Percentiles rank a stretch among this genome's conserved stretches.
Evolutionary conservation across 37 sponge, comb jelly and placozoan species (phyloP).

Genomic region (Chondrosia reniformis): DNA sequence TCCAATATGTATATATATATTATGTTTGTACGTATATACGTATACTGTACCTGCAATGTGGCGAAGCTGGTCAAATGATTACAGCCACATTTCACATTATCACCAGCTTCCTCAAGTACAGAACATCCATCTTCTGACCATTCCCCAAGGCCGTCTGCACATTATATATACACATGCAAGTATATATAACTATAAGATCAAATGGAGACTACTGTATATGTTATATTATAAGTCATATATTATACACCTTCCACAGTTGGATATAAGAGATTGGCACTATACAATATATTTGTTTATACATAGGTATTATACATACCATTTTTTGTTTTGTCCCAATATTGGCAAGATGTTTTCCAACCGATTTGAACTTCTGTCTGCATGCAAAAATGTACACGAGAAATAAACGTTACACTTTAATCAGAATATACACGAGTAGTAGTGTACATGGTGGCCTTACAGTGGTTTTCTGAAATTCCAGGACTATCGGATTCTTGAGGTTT

Average conservation of each 20-base stretch:
- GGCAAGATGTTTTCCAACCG: background rate
- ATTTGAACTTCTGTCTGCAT: background rate
- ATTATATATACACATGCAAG: background rate
- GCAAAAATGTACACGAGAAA: too few species aligned
- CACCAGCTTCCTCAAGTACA: conserved; percentile 5
- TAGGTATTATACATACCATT: too few species aligned
- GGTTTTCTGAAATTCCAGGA: background rate
- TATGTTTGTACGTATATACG: too few species aligned
- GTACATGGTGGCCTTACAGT: background rate
- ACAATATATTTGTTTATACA: too few species aligned
- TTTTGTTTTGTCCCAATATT: too few species aligned
- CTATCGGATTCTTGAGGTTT: background rate
- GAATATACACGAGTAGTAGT: background rate
- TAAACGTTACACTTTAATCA: too few species aligned
- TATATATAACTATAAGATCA: background rate
- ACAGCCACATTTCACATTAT: conserved; percentile 3
- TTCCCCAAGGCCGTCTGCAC: conserved; percentile 1
- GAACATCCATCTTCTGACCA: conserved; percentile 7
- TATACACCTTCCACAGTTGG: too few species aligned
- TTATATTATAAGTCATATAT: too few species aligned
- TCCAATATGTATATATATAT: too few species aligned
- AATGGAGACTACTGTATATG: too few species aligned
- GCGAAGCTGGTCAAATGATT: conserved; percentile 12
- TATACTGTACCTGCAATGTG: background rate
- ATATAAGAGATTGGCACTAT: too few species aligned